Evolutionary conservation across 2,888 invertebrate genomes (phyloP).

Genomic region (Ditula angustiorana): DNA sequence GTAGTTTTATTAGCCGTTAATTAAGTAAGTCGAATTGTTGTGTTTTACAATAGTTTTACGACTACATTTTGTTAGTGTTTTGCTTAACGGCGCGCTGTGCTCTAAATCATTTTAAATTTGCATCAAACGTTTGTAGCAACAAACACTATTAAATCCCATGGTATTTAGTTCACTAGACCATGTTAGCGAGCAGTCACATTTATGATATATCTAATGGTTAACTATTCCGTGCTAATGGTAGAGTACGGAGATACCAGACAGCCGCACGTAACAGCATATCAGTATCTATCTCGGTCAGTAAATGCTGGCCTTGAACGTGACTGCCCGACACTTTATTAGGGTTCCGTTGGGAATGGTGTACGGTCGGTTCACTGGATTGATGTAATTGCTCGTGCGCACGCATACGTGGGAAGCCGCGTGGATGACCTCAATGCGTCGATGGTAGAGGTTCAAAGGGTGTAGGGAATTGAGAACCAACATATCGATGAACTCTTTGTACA

Average conservation of each 20-base stretch:
- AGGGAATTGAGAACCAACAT: not conserved
- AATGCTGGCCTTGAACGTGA: conserved; percentile 75
- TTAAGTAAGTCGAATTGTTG: conserved; percentile 18
- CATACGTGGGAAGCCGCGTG: conserved; percentile 9
- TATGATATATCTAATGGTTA: conserved; percentile 40
- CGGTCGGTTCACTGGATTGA: conserved; percentile 3
- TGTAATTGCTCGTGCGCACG: conserved; percentile 14
- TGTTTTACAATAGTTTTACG: not conserved
- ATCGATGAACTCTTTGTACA: not conserved
- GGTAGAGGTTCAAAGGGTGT: conserved; percentile 17
- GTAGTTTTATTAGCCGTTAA: conserved; percentile 34
- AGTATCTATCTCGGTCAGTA: conserved; percentile 64
- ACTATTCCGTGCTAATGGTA: conserved; percentile 37
- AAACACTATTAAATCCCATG: conserved; percentile 9
- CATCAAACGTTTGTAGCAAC: not conserved
- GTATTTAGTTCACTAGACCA: conserved; percentile 37
- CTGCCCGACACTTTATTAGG: conserved; percentile 53
- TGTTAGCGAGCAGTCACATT: conserved; percentile 33
- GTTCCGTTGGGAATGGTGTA: conserved; percentile 16
- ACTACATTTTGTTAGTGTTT: not conserved
- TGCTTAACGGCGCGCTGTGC: not conserved
- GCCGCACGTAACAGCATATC: conserved; percentile 42
- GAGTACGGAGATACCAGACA: conserved; percentile 31
- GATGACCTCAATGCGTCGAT: not conserved
- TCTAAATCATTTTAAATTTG: not conserved